Evolutionary conservation across 2,888 invertebrate species (phyloP), one percentile per base, ranked within the genome.

Genomic region (Allygus modestus): DNA sequence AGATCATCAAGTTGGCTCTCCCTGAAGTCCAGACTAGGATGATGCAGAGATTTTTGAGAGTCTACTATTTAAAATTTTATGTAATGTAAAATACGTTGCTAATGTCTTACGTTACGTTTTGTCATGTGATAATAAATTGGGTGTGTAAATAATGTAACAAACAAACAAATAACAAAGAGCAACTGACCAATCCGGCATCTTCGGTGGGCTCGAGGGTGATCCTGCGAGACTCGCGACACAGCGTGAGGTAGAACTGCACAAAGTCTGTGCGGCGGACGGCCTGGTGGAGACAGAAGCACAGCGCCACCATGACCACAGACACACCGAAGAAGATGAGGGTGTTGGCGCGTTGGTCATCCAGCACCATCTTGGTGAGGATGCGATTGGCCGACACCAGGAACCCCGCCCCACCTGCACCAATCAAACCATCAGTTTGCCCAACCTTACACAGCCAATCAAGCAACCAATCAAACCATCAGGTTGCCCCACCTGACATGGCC

Each of bases 251-350:
- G 89, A 96, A 96, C 87, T 95, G 94, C 41, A 97, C 96, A 88
- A 97, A 95, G 12, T 96, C 95, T 54, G 96, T 95, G 85, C 94
- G 93, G 89, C 96, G 94, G 87, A 96, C 94, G 69, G 95, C 91
- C 89, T 95, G 93, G 89, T 97, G 97, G 87, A 97, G 91, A 87
- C 95, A 92, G 87, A 95, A 96, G 89, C 97, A 97, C 37, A 94
- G 91, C 28, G 94, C 92, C 26, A 98, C 94, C 37, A 96, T 94
- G 58, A 94, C 91, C 82, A 96, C 95, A 61, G 97, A 97, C 84
- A 96, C 92, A 54, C 94, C 92, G 91, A 98, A 98, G 91, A 98
- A 98, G 90, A 96, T 94, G 86, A 96, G 94, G 0, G 97, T 98
- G 89, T 97, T 97, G 51, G 95, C 93, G 54, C 94, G 93, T 82